Percentiles rank a stretch among this genome's conserved stretches.
Conservation (phyloP, 1,140 invertebrate genomes). For the Homalodisca vitripennis region DNA sequence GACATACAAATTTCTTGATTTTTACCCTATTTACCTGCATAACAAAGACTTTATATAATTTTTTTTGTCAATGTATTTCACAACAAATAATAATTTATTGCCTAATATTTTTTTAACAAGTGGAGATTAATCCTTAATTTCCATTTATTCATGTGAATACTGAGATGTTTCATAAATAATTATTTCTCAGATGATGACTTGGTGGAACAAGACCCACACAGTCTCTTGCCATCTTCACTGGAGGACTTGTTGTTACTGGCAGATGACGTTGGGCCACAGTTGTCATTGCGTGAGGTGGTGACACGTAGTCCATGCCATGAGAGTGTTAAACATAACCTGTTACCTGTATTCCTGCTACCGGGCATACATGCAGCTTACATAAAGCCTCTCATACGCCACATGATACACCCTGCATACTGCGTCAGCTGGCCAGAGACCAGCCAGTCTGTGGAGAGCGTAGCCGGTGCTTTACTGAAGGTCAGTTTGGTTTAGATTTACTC, state of each 20-base stretch:
- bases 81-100: too few relatives aligned
- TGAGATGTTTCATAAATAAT: too few relatives aligned
- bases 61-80: too few relatives aligned
- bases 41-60: too few relatives aligned
- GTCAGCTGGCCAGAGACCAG: not conserved
- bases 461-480: not conserved
- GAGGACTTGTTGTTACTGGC: not conserved
- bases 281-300: not conserved
- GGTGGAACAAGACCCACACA: constrained; percentile 8
- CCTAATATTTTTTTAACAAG: too few relatives aligned
- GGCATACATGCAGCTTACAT: not conserved
- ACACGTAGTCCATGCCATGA: not conserved
- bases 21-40: too few relatives aligned
- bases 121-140: too few relatives aligned
- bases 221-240: not conserved
- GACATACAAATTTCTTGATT: too few relatives aligned
- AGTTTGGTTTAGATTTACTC: not conserved
- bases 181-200: not conserved
- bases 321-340: not conserved
- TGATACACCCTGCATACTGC: constrained; percentile 7
- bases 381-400: not conserved
- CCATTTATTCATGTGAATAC: too few relatives aligned
- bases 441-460: not conserved
- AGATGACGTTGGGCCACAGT: not conserved
- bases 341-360: constrained; percentile 4